Evolutionary conservation across 2,888 invertebrate species (phyloP).

Genomic region (Dromius quadrimaculatus): DNA sequence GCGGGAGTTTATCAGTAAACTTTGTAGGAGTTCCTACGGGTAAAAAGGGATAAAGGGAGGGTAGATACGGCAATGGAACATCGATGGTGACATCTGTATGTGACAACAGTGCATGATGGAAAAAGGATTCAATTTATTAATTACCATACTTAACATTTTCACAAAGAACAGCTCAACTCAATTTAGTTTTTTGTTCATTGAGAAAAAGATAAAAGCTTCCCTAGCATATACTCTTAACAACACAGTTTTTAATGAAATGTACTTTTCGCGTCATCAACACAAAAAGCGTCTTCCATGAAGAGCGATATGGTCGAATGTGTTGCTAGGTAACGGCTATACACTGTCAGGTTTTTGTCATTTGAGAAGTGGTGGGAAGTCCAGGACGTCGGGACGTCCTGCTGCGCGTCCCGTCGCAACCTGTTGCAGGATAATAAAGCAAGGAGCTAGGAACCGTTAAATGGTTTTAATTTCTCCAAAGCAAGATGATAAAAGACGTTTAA

Average conservation of each 20-base stretch:
- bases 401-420: constrained; percentile 7
- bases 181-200: constrained; percentile 16
- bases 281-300: constrained; percentile 18
- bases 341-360: constrained; percentile 28
- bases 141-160: no score
- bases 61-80: no score
- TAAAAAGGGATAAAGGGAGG: no score
- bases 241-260: constrained; percentile 31
- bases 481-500: no score
- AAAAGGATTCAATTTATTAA: no score
- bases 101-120: no score
- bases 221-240: constrained; percentile 2
- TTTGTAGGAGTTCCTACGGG: neutral
- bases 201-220: constrained; percentile 5
- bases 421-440: constrained; percentile 32
- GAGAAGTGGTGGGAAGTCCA: constrained; percentile 6
- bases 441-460: constrained; percentile 25
- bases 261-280: constrained; percentile 15
- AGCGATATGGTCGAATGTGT: neutral
- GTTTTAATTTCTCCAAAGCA: constrained; percentile 29
- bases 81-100: no score
- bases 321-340: neutral
- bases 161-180: constrained; percentile 21
- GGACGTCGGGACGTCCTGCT: no score
- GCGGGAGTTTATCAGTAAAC: constrained; percentile 4